These are phyloP conservation scores for Alectoris magna DNA, from an alignment of 2,797 vertebrate species.

Conservation along the genomic window DNA sequence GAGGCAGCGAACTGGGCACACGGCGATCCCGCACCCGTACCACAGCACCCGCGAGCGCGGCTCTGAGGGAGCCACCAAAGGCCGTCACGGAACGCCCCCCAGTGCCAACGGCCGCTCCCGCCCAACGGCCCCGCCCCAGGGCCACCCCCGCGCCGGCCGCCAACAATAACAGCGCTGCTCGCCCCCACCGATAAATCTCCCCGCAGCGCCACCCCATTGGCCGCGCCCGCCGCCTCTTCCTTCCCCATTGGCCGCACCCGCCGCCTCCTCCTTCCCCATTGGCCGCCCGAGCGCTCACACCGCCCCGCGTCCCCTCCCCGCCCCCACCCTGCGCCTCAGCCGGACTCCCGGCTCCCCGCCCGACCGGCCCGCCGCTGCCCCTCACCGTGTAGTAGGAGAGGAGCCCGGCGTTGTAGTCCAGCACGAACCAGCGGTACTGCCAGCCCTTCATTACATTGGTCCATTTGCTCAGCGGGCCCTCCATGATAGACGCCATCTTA, in stretches of 20 bases:
- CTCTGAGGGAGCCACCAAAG: neutral
- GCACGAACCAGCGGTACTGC: conserved; percentile 98
- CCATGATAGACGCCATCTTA: conserved; percentile 99
- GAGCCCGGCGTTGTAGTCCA: conserved; percentile 96
- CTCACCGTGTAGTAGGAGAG: conserved; percentile 97
- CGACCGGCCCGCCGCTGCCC: conserved; percentile 16
- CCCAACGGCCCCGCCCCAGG: neutral
- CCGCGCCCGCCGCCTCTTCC: neutral
- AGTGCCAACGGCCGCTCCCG: neutral
- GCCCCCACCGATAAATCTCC: conserved; percentile 17
- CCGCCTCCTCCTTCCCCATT: no score
- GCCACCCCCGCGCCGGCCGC: neutral
- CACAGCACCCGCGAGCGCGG: no score
- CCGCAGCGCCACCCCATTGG: conserved; percentile 37
- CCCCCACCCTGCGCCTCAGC: conserved; percentile 33
- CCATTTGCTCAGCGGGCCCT: conserved; percentile 98
- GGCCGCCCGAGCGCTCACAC: neutral
- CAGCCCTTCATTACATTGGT: conserved; percentile 99
- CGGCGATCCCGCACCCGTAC: fast-evolving
- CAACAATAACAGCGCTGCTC: conserved; percentile 7
- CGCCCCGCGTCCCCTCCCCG: conserved; percentile 37
- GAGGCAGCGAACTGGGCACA: neutral
- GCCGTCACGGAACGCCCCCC: neutral
- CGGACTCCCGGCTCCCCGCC: conserved; percentile 70
- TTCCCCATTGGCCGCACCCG: conserved; percentile 53